A percentile compares a stretch with the other conserved stretches of the same genome.
phyloP scores from a whole-genome alignment of 2,113 vertebrate species.

The Thunnus maccoyii region DNA sequence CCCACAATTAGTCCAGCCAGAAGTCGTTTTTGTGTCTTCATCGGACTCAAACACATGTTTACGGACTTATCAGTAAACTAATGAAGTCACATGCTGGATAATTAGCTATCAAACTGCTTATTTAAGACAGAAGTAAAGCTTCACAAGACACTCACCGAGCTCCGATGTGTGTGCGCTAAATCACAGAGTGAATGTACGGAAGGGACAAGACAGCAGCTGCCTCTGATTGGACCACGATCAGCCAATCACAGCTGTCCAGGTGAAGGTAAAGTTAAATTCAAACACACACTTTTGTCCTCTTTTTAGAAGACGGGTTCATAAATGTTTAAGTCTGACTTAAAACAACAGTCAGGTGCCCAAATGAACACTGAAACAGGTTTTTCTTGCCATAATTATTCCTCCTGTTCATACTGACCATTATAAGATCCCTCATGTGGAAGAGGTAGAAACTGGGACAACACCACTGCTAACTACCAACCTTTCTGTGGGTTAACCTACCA shows the following conservation, averaged over 20 bases:
- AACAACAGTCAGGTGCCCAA: too few species aligned
- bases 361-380: too few species aligned
- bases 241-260: constrained; percentile 65
- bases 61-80: background rate
- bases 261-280: constrained; percentile 10
- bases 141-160: constrained; percentile 66
- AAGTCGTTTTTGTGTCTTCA: background rate
- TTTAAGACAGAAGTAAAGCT: constrained; percentile 11
- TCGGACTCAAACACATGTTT: background rate
- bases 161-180: constrained; percentile 66
- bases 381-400: too few species aligned
- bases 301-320: too few species aligned
- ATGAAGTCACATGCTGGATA: background rate
- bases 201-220: constrained; percentile 4
- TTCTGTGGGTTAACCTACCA: too few species aligned
- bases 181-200: constrained; percentile 63
- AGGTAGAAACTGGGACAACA: too few species aligned
- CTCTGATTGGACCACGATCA: constrained; percentile 66
- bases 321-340: too few species aligned
- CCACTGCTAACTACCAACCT: too few species aligned
- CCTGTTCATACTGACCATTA: too few species aligned
- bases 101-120: background rate
- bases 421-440: too few species aligned
- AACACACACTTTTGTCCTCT: background rate
- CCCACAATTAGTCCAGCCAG: background rate